Conservation (phyloP, 2,888 invertebrate species). For the Thymelicus lineola region DNA sequence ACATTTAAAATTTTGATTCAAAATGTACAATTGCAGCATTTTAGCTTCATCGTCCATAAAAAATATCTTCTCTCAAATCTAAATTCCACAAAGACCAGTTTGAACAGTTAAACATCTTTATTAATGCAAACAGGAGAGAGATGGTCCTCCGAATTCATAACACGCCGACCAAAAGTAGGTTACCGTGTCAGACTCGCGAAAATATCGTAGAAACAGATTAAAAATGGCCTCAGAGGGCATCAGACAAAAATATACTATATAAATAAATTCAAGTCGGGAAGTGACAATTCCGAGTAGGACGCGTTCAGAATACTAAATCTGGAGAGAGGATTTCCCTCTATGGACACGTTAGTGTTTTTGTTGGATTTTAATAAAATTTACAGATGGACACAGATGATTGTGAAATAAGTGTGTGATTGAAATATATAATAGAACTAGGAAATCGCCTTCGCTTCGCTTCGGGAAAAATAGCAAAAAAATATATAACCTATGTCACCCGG, state of each 20-base stretch:
- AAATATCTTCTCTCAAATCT: not conserved
- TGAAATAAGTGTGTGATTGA: no score
- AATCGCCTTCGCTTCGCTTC: no score
- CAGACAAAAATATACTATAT: constrained; percentile 43
- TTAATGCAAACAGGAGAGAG: constrained; percentile 5
- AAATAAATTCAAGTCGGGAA: constrained; percentile 48
- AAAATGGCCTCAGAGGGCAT: constrained; percentile 29
- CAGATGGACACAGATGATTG: not conserved
- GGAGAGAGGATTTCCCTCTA: constrained; percentile 14
- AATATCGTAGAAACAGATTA: constrained; percentile 33
- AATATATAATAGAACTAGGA: no score
- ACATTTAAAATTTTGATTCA: no score
- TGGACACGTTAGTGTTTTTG: constrained; percentile 10
- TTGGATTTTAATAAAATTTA: not conserved
- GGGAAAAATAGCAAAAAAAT: no score
- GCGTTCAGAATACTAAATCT: constrained; percentile 28
- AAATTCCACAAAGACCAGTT: not conserved
- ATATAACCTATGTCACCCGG: no score
- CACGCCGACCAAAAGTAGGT: constrained; percentile 30
- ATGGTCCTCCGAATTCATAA: constrained; percentile 20
- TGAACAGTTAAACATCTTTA: constrained; percentile 1
- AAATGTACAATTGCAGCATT: no score
- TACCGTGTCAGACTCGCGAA: constrained; percentile 28
- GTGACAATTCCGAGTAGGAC: constrained; percentile 48
- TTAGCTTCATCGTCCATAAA: not conserved